Evolutionary conservation across 2,888 invertebrate genomes (phyloP), one percentile per base, ranked within the genome.

Genomic region (Amorpha juglandis): DNA sequence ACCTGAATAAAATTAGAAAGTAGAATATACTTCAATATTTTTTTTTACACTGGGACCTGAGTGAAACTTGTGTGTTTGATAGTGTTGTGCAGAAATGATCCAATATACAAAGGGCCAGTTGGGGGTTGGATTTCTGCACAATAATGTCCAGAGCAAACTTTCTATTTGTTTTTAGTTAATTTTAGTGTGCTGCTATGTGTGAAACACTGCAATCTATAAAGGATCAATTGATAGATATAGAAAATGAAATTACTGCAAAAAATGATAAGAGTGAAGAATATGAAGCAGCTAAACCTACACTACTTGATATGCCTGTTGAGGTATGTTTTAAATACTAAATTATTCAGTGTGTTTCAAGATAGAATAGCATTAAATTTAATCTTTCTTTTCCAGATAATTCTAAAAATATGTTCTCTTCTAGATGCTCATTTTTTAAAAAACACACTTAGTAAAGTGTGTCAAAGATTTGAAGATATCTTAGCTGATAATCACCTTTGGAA

Each of bases 361-460:
- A 16, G n/a, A 38, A 42, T 11, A 38, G 51, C 6, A 21, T 27
- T 33, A 6, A 50, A 19, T 27, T 42, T 6, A 7, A 42, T 9
- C 42, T 9, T 11, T 27, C 6, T 38, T 12, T 58, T 58, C 16
- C 58, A 58, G 95, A 93, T 95, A 74, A 91, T 95, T 72, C 86
- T 95, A 69, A 94, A 95, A 80, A 95, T 95, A 80, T 95, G 95
- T 76, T 94, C 94, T 42, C 95, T 91, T 76, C 73, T 95, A 77
- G 94, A 95, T 81, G 94, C 94, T 69, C 87, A 92, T 72, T 94
- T 94, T 73, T 82, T 95, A 69, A 93, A 93, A 76, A 84, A 92
- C 62, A 91, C 91, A 21, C 79, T 95, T 65, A 90, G 94, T 66
- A 87, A 90, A 77, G 94, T 94, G 7, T 95, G 95, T 80, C 93